Evolutionary conservation across 2,888 invertebrate species (phyloP).

Genomic region (Archips xylosteana): DNA sequence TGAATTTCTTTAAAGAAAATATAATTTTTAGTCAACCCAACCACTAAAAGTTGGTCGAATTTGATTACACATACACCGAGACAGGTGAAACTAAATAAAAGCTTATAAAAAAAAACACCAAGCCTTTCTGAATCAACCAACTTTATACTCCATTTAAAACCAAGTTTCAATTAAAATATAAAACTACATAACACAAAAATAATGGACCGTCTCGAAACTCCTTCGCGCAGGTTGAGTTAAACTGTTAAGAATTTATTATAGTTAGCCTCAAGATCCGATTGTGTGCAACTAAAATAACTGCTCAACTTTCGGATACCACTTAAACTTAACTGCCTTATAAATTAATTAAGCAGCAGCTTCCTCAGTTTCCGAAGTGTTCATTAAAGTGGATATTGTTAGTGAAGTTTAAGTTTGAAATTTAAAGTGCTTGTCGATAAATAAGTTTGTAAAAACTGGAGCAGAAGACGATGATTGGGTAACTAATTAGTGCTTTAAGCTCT

Average conservation of each 20-base stretch:
- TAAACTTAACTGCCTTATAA: conserved; percentile 44
- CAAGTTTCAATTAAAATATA: neutral
- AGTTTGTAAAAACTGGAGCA: conserved; percentile 21
- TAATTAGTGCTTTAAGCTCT: conserved; percentile 26
- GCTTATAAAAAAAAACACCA: too few species aligned
- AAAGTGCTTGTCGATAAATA: conserved; percentile 27
- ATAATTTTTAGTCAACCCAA: too few species aligned
- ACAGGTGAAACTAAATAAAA: too few species aligned
- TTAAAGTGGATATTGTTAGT: conserved; percentile 50
- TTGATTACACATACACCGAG: too few species aligned
- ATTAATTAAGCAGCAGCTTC: conserved; percentile 45
- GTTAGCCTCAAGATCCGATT: conserved; percentile 17
- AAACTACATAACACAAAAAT: neutral
- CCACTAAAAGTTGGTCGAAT: too few species aligned
- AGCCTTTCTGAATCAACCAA: too few species aligned
- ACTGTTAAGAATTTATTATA: conserved; percentile 16
- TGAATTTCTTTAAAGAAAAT: too few species aligned
- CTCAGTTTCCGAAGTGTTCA: conserved; percentile 49
- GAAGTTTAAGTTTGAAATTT: conserved; percentile 37
- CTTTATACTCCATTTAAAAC: neutral
- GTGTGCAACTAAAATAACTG: conserved; percentile 46
- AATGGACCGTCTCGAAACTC: conserved; percentile 3
- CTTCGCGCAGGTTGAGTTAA: neutral
- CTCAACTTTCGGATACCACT: conserved; percentile 45
- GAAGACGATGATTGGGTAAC: neutral